Evolutionary conservation across 2,888 invertebrate genomes (phyloP).

Genomic region (Macrosoma leucophasiata): DNA sequence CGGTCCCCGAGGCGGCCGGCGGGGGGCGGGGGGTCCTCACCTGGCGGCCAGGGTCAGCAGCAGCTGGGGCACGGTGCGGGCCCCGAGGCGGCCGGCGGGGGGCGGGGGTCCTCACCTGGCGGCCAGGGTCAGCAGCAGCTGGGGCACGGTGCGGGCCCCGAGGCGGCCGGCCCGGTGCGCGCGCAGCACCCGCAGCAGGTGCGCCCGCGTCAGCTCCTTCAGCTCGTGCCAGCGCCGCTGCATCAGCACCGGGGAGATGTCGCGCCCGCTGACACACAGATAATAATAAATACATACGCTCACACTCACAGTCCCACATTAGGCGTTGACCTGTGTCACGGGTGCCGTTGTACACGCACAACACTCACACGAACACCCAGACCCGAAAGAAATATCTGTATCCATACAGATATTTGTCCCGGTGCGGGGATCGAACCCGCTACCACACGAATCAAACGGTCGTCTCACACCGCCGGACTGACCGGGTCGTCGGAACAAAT

Average conservation of each 20-base stretch:
- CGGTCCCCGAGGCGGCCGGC: too few relatives aligned
- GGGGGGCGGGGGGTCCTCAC: conserved; percentile 7
- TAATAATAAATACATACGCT: too few relatives aligned
- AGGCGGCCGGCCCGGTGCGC: conserved; percentile 2
- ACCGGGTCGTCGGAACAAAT: too few relatives aligned
- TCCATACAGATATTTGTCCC: too few relatives aligned
- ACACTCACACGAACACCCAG: too few relatives aligned
- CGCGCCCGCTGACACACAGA: conserved; percentile 20
- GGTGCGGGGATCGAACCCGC: too few relatives aligned
- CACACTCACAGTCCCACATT: too few relatives aligned
- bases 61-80: background rate
- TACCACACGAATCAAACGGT: too few relatives aligned
- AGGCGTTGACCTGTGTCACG: too few relatives aligned
- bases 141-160: conserved; percentile 8
- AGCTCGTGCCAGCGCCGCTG: conserved; percentile 42
- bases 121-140: background rate
- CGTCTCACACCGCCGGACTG: too few relatives aligned
- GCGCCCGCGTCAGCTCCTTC: conserved; percentile 15
- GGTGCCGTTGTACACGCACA: too few relatives aligned
- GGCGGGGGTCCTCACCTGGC: background rate
- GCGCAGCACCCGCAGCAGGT: conserved; percentile 5
- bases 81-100: background rate
- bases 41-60: conserved; percentile 1
- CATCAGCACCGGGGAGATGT: conserved; percentile 30
- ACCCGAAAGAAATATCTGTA: too few relatives aligned